Percentiles rank a stretch among this genome's conserved stretches.
These are phyloP conservation scores for Pampus argenteus DNA, from an alignment of 2,797 vertebrate genomes.

Conservation along the genomic window DNA sequence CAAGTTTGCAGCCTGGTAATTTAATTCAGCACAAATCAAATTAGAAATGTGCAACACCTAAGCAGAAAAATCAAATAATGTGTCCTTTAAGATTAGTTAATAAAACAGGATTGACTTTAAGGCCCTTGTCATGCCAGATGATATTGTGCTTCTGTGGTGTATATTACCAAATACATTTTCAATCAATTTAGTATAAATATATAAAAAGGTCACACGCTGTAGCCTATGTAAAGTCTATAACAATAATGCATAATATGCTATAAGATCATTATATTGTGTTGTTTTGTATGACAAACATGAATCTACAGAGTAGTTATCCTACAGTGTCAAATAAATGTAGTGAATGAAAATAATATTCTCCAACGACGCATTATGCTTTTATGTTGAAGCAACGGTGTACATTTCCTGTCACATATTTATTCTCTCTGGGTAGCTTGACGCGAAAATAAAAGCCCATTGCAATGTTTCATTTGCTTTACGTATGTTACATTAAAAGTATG, in stretches of 20 bases:
- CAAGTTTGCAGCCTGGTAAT: background rate
- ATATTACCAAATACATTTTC: background rate
- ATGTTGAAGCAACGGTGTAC: conserved; percentile 20
- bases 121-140: background rate
- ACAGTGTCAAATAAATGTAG: background rate
- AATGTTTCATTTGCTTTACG: conserved; percentile 85
- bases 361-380: conserved; percentile 18
- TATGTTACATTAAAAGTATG: conserved; percentile 71
- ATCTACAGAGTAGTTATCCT: background rate
- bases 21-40: background rate
- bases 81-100: background rate
- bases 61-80: background rate
- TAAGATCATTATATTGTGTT: no score
- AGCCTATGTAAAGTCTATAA: background rate
- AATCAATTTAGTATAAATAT: background rate
- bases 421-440: conserved; percentile 39
- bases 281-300: background rate
- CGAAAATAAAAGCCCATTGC: conserved; percentile 83
- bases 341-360: background rate
- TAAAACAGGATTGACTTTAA: background rate
- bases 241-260: background rate
- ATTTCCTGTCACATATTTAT: conserved; percentile 44
- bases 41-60: background rate
- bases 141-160: background rate
- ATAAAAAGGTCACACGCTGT: background rate